Evolutionary conservation across 2,888 invertebrate species (phyloP).

Genomic region (Aplocera efformata): DNA sequence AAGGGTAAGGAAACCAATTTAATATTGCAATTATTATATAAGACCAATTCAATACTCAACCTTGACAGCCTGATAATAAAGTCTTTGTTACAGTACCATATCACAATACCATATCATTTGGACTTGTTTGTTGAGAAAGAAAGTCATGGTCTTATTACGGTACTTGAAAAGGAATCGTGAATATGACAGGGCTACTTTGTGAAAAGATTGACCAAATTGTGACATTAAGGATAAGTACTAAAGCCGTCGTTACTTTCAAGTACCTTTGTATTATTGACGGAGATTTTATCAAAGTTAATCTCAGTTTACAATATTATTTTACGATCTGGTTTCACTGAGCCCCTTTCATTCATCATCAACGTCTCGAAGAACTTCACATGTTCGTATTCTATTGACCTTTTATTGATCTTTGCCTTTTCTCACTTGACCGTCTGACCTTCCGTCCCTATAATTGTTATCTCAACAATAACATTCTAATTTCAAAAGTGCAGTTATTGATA

Average conservation of each 20-base stretch:
- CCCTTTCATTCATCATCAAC: not conserved
- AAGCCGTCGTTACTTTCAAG: constrained; percentile 5
- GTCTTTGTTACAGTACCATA: constrained; percentile 16
- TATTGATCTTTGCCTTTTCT: not conserved
- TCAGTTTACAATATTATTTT: not conserved
- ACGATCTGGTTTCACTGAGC: too few species aligned
- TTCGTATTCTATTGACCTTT: constrained; percentile 13
- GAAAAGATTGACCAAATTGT: constrained; percentile 21
- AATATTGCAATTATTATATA: constrained; percentile 12
- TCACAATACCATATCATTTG: constrained; percentile 7
- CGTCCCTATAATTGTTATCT: constrained; percentile 12
- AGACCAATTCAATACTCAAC: constrained; percentile 17
- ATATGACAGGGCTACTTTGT: constrained; percentile 22
- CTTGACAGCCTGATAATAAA: constrained; percentile 21
- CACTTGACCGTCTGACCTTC: too few species aligned
- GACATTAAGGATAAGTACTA: constrained; percentile 17
- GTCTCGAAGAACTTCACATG: too few species aligned
- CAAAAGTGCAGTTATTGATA: constrained; percentile 25
- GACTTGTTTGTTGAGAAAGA: constrained; percentile 15
- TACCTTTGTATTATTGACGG: constrained; percentile 2
- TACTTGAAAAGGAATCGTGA: constrained; percentile 23
- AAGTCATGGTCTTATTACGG: constrained; percentile 19
- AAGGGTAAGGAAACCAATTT: constrained; percentile 22
- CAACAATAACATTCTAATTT: constrained; percentile 23
- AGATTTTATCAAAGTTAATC: not conserved